Conservation (phyloP, 1,140 invertebrate genomes). For the Aphelenchoides besseyi region DNA sequence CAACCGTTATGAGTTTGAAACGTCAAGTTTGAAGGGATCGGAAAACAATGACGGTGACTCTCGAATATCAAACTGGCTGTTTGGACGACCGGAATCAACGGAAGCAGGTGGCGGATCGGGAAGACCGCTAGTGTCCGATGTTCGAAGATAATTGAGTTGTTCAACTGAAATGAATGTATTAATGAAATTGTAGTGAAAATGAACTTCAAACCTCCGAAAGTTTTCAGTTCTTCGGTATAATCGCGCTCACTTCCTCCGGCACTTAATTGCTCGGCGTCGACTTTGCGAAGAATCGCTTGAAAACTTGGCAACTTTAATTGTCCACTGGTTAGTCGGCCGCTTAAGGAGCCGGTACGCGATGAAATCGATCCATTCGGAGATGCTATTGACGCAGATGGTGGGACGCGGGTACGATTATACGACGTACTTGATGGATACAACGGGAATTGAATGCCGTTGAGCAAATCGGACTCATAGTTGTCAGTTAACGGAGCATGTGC, state of each 20-base stretch:
- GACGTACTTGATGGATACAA: slow-evolving; percentile 3
- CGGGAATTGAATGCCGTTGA: not conserved
- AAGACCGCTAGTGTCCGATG: slow-evolving; percentile 1
- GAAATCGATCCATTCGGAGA: slow-evolving; percentile 14
- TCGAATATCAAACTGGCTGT: slow-evolving; percentile 36
- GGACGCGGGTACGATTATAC: slow-evolving; percentile 13
- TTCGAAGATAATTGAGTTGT: not conserved
- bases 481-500: not conserved
- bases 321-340: not conserved
- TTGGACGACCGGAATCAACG: slow-evolving; percentile 39
- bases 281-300: slow-evolving; percentile 27
- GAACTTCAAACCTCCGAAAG: not conserved
- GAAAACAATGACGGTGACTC: slow-evolving; percentile 49
- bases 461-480: slow-evolving; percentile 16
- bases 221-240: slow-evolving; percentile 6
- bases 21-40: slow-evolving; percentile 48
- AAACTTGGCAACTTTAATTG: slow-evolving; percentile 30
- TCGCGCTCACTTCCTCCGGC: slow-evolving; percentile 18
- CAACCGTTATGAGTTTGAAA: slow-evolving; percentile 6
- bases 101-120: slow-evolving; percentile 46
- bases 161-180: slow-evolving; percentile 9
- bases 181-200: not conserved
- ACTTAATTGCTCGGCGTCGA: slow-evolving; percentile 16
- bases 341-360: not conserved
- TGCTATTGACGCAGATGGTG: not conserved